Conservation (phyloP, 2,797 vertebrate species). For the Brotula barbata region DNA sequence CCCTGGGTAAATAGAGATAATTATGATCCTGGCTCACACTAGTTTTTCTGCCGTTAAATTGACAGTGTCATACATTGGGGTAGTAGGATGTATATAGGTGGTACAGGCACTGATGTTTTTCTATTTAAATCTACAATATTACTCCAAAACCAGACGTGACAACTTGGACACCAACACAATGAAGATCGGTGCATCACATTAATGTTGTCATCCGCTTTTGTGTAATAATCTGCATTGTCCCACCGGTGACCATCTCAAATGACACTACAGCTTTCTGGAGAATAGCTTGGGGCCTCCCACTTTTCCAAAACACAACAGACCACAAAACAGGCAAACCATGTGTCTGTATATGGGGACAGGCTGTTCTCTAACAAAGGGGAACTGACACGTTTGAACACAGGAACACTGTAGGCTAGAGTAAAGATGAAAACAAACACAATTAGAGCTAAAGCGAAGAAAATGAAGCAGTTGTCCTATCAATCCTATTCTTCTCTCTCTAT, state of each 20-base stretch:
- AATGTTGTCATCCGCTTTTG: slow-evolving; percentile 26
- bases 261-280: slow-evolving; percentile 66
- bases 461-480: slow-evolving; percentile 24
- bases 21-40: not conserved
- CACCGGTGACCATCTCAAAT: slow-evolving; percentile 59
- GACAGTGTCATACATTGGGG: not conserved
- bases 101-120: no score
- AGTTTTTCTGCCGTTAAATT: not conserved
- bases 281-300: slow-evolving; percentile 32
- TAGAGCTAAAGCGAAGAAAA: slow-evolving; percentile 29
- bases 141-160: not conserved
- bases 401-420: slow-evolving; percentile 26
- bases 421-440: slow-evolving; percentile 27
- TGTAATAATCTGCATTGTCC: slow-evolving; percentile 16
- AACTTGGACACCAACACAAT: no score
- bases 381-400: slow-evolving; percentile 30
- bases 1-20: not conserved
- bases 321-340: slow-evolving; percentile 37
- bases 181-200: slow-evolving; percentile 10
- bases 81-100: not conserved
- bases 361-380: slow-evolving; percentile 35
- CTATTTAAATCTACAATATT: not conserved
- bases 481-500: slow-evolving; percentile 1
- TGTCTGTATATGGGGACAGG: slow-evolving; percentile 32
- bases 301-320: slow-evolving; percentile 64